Evolutionary conservation across 2,113 vertebrate genomes (phyloP).

Genomic region (Ictalurus furcatus): DNA sequence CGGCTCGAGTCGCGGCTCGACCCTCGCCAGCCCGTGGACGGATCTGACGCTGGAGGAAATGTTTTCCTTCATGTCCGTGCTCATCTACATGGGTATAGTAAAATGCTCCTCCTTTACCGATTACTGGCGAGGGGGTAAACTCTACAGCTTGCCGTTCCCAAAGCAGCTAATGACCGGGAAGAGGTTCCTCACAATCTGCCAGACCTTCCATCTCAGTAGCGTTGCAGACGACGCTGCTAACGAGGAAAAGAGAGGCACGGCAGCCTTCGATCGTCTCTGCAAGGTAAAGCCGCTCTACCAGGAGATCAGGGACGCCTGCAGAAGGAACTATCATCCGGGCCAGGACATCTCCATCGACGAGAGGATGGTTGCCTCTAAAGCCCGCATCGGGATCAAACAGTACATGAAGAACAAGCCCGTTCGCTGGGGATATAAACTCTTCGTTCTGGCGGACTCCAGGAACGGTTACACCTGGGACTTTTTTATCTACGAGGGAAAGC

Average conservation of each 20-base stretch:
- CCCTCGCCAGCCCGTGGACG: not conserved
- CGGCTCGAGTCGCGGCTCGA: not conserved
- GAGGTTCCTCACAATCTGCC: not conserved
- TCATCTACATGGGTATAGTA: not conserved
- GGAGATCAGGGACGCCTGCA: conserved; percentile 60
- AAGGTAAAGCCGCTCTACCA: conserved; percentile 60
- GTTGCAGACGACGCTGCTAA: too few species aligned
- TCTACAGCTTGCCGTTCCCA: too few species aligned
- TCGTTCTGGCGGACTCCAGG: conserved; percentile 61
- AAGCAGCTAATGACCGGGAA: not conserved
- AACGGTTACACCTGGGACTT: conserved; percentile 66
- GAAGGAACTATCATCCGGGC: conserved; percentile 57
- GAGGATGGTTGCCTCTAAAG: conserved; percentile 64
- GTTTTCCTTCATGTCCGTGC: not conserved
- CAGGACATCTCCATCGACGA: conserved; percentile 59
- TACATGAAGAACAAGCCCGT: conserved; percentile 44
- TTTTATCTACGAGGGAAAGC: conserved; percentile 58
- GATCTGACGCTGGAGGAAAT: not conserved
- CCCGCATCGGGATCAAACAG: conserved; percentile 57
- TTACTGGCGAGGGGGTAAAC: too few species aligned
- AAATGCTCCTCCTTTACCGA: not conserved
- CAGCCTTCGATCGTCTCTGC: conserved; percentile 53
- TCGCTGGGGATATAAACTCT: conserved; percentile 58
- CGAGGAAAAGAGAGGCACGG: not conserved
- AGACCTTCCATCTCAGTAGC: not conserved